A percentile compares a stretch with the other conserved stretches of the same genome.
These are phyloP conservation scores for Catharus fuscescens DNA, from an alignment of 2,113 vertebrate genomes.

Conservation along the genomic window DNA sequence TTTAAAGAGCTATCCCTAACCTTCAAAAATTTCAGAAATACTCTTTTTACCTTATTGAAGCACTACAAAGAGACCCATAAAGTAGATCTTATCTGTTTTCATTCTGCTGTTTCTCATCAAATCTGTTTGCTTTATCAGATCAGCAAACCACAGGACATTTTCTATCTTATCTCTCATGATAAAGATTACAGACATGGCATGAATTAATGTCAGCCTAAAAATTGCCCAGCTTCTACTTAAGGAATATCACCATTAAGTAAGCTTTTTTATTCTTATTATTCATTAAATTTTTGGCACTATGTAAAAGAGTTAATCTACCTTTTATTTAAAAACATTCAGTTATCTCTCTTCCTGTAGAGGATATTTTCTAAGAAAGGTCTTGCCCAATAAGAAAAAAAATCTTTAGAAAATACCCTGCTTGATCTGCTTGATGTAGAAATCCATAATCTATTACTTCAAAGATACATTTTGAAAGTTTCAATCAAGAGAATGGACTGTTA, in stretches of 20 bases:
- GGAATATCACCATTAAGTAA: neutral
- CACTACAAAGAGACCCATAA: neutral
- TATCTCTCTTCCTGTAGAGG: neutral
- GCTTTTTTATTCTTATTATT: neutral
- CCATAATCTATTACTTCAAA: neutral
- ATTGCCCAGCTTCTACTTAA: neutral
- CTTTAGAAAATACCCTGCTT: neutral
- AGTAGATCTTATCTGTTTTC: slow-evolving; percentile 36
- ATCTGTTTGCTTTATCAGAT: slow-evolving; percentile 16
- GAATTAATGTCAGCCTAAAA: neutral
- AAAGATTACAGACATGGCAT: neutral
- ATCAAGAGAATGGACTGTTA: neutral
- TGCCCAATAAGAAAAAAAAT: neutral
- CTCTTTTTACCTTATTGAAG: neutral
- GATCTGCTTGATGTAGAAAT: neutral
- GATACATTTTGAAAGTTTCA: neutral
- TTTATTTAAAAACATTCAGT: neutral
- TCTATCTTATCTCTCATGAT: slow-evolving; percentile 11
- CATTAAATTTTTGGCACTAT: neutral
- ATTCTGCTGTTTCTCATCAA: slow-evolving; percentile 30
- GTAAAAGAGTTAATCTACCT: neutral
- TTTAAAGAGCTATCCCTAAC: neutral
- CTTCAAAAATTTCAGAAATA: neutral
- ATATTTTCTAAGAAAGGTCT: neutral
- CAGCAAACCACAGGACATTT: slow-evolving; percentile 3